Percentiles rank a stretch among this genome's conserved stretches.
These are phyloP conservation scores for Lethocerus indicus DNA, from an alignment of 1,140 invertebrate genomes.

Conservation along the genomic window DNA sequence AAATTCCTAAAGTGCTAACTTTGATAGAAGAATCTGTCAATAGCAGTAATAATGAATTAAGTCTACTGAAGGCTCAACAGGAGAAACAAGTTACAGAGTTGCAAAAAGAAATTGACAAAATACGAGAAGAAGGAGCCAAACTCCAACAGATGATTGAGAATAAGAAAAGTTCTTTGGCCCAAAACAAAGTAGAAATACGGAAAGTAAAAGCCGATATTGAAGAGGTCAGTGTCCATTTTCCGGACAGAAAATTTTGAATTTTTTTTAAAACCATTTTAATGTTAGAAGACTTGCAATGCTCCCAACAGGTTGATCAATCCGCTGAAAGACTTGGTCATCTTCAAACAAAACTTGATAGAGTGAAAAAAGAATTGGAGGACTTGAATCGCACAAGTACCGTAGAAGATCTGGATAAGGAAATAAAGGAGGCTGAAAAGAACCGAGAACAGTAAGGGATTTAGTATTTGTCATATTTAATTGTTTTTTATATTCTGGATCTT, in stretches of 20 bases:
- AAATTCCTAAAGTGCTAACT: conserved; percentile 1
- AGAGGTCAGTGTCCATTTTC: conserved; percentile 13
- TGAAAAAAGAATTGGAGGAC: conserved; percentile 23
- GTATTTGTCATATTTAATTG: not conserved
- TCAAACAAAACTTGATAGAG: conserved; percentile 23
- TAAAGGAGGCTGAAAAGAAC: conserved; percentile 24
- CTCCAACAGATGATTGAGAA: conserved; percentile 26
- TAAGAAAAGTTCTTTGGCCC: conserved; percentile 26
- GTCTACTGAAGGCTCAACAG: conserved; percentile 10
- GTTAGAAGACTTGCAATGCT: no score
- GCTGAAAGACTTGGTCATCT: conserved; percentile 24
- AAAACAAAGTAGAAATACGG: conserved; percentile 24
- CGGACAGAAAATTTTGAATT: conserved; percentile 4
- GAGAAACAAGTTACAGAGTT: conserved; percentile 23
- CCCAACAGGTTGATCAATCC: conserved; percentile 23
- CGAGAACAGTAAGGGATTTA: conserved; percentile 8
- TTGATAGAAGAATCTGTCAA: not conserved
- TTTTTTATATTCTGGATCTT: no score
- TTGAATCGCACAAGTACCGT: conserved; percentile 24
- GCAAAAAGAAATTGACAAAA: conserved; percentile 28
- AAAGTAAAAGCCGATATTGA: conserved; percentile 20
- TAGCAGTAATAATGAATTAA: conserved; percentile 9
- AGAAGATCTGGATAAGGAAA: conserved; percentile 29
- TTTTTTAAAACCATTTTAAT: not conserved
- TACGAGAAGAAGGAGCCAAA: conserved; percentile 25